Conservation (phyloP, 1,140 invertebrate species). For the Drosophila funebris region DNA sequence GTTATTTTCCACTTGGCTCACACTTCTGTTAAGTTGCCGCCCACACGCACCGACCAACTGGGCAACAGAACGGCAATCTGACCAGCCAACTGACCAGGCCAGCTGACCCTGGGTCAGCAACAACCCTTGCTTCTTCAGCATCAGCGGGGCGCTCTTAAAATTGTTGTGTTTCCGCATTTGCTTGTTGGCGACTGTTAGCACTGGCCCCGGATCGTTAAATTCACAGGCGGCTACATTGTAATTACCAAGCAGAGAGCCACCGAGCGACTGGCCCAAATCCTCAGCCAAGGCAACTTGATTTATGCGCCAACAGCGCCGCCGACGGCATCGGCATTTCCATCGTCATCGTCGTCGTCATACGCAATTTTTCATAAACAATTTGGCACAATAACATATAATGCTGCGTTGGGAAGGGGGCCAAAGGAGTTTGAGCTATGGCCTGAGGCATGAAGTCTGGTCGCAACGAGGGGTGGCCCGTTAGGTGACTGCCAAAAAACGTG, state of each 20-base stretch:
- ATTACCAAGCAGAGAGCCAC: conserved; percentile 56
- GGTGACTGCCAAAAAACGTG: conserved; percentile 40
- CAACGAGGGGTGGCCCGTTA: not conserved
- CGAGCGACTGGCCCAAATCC: conserved; percentile 71
- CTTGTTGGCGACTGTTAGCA: conserved; percentile 52
- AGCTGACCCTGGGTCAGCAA: conserved; percentile 47
- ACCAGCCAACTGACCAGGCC: conserved; percentile 46
- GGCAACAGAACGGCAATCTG: conserved; percentile 45
- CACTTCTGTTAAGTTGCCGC: conserved; percentile 77
- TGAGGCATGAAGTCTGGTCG: not conserved
- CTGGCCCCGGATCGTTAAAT: conserved; percentile 67
- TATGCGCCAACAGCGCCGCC: conserved; percentile 68
- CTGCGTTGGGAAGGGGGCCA: not conserved
- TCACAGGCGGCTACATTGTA: conserved; percentile 81
- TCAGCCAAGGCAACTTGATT: conserved; percentile 73
- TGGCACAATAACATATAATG: conserved; percentile 75
- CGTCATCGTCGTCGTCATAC: conserved; percentile 54
- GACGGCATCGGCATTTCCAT: conserved; percentile 22
- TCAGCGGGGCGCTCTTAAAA: conserved; percentile 40
- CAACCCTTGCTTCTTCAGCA: conserved; percentile 40
- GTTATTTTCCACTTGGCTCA: conserved; percentile 82
- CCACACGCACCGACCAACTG: conserved; percentile 32
- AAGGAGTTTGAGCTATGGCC: conserved; percentile 19
- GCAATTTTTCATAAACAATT: conserved; percentile 83
- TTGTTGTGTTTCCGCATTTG: conserved; percentile 66